Conservation (phyloP, 2,888 invertebrate species). For the Amblyjoppa proteus region DNA sequence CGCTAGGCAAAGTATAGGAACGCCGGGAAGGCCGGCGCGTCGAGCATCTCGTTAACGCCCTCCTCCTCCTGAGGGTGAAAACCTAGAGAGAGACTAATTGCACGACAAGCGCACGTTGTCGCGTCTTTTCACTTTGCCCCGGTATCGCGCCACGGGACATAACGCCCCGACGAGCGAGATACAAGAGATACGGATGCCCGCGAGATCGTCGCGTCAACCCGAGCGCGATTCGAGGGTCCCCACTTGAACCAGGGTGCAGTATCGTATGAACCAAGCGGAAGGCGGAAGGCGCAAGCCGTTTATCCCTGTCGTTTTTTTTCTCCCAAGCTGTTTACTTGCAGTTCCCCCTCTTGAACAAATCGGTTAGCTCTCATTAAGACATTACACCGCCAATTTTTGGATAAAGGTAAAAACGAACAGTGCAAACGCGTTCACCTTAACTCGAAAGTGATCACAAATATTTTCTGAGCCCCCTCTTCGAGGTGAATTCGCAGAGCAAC, state of each 20-base stretch:
- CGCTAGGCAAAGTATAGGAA: conserved; percentile 47
- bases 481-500: too few relatives aligned
- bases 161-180: conserved; percentile 29
- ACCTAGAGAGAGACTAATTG: conserved; percentile 58
- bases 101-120: conserved; percentile 58
- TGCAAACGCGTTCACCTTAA: background rate
- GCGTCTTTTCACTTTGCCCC: conserved; percentile 39
- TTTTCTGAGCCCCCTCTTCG: background rate
- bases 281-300: background rate
- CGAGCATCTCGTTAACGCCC: conserved; percentile 73
- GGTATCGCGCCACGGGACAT: conserved; percentile 8
- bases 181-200: conserved; percentile 21
- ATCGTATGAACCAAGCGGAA: conserved; percentile 3
- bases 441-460: background rate
- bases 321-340: background rate
- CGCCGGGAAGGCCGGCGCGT: conserved; percentile 50
- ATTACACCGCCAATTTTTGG: background rate
- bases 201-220: conserved; percentile 15
- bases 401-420: background rate
- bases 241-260: background rate
- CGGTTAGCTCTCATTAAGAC: background rate
- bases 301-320: background rate
- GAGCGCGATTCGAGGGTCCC: conserved; percentile 2
- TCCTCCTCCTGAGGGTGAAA: conserved; percentile 53
- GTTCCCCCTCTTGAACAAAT: background rate